These are phyloP conservation scores for Tokudaia muenninki DNA, from an alignment of 2,797 vertebrate genomes.

Conservation along the genomic window DNA sequence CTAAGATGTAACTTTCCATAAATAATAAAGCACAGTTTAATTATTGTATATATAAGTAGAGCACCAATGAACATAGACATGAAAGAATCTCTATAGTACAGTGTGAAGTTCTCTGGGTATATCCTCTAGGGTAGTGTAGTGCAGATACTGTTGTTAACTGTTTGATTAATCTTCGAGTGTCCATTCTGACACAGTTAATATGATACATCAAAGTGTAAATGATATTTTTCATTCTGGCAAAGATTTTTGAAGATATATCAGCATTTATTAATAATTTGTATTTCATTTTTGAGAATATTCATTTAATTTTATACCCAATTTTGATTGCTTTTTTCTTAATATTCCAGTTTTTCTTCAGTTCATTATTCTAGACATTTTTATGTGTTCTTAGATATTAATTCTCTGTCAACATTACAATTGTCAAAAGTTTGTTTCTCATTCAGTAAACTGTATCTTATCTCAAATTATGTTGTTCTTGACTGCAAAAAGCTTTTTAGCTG, in stretches of 20 bases:
- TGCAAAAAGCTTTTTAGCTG: not conserved
- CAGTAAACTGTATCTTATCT: not conserved
- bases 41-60: not conserved
- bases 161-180: not conserved
- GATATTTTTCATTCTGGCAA: not conserved
- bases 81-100: not conserved
- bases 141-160: too few species aligned
- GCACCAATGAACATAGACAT: not conserved
- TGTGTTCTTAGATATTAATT: not conserved
- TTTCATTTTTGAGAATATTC: not conserved
- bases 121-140: not conserved
- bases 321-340: not conserved
- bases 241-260: not conserved
- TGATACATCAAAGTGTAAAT: not conserved
- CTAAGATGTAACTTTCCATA: constrained; percentile 6
- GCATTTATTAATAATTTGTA: not conserved
- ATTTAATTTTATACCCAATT: not conserved
- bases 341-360: not conserved
- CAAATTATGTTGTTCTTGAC: not conserved
- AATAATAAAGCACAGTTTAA: not conserved
- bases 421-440: not conserved
- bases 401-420: not conserved
- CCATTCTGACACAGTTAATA: not conserved
- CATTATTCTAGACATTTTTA: not conserved
- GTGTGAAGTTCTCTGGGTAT: too few species aligned